These are phyloP conservation scores for Cliona cf. orientalis DNA, from an alignment of 37 sponge, comb jelly and placozoan genomes.

Conservation along the genomic window DNA sequence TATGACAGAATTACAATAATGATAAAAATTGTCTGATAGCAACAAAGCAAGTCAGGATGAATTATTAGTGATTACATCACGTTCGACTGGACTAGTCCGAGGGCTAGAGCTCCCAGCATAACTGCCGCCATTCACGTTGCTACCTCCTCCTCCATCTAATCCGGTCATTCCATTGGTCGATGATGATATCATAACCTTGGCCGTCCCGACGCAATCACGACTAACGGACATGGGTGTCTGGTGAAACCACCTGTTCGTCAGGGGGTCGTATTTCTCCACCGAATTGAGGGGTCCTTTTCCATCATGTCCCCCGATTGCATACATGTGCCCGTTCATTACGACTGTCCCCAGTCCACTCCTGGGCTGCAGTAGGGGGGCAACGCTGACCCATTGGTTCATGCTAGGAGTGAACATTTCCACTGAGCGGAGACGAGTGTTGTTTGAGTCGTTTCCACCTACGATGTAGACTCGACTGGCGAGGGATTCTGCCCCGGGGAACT, in stretches of 20 bases:
- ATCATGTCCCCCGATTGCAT: slow-evolving; percentile 69
- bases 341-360: slow-evolving; percentile 69
- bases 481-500: slow-evolving; percentile 61
- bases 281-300: slow-evolving; percentile 31
- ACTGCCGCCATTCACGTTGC: no score
- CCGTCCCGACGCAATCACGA: slow-evolving; percentile 30
- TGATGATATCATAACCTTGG: no score
- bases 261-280: slow-evolving; percentile 70
- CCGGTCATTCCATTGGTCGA: no score
- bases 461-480: slow-evolving; percentile 40
- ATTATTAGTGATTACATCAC: no score
- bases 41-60: no score
- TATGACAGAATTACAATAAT: no score
- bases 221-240: slow-evolving; percentile 46
- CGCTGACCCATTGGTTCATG: slow-evolving; percentile 57
- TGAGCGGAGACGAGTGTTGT: slow-evolving; percentile 30
- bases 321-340: slow-evolving; percentile 48
- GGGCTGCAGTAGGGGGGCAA: slow-evolving; percentile 48
- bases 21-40: no score
- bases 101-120: no score
- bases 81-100: no score
- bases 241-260: slow-evolving; percentile 55
- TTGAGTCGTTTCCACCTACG: slow-evolving; percentile 53
- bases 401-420: slow-evolving; percentile 59
- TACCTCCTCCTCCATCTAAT: no score